A percentile compares a stretch with the other conserved stretches of the same genome.
Evolutionary conservation across 53 echinoderm and acorn worm species (phyloP).

Genomic region (Echinometra lucunter): DNA sequence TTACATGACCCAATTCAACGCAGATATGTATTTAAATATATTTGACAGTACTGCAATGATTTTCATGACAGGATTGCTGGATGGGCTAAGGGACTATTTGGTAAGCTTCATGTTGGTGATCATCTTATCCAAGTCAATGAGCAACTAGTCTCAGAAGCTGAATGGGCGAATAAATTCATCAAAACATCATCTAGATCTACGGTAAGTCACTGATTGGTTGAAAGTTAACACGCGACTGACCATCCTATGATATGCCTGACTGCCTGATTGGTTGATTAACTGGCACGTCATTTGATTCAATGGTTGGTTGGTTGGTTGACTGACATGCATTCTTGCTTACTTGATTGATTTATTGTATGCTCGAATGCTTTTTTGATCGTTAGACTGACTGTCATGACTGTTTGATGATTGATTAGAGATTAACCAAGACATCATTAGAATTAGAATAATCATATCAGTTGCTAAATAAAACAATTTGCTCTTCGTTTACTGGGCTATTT

Average conservation of each 20-base stretch:
- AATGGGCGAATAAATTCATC: slow-evolving; percentile 62
- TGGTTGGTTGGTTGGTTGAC: too few species aligned
- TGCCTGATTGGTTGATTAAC: too few species aligned
- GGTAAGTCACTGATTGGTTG: slow-evolving; percentile 30
- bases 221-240: background rate
- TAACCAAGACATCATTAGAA: too few species aligned
- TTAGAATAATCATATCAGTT: background rate
- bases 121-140: slow-evolving; percentile 61
- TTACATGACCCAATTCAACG: too few species aligned
- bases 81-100: background rate
- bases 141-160: slow-evolving; percentile 20
- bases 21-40: too few species aligned
- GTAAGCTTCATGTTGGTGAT: slow-evolving; percentile 59
- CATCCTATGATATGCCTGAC: background rate
- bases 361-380: too few species aligned
- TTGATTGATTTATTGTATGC: background rate
- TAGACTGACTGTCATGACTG: too few species aligned
- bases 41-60: too few species aligned
- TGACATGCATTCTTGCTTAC: too few species aligned
- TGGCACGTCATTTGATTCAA: too few species aligned
- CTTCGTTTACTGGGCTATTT: background rate
- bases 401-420: too few species aligned
- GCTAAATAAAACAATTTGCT: too few species aligned
- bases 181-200: slow-evolving; percentile 33
- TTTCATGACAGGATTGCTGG: slow-evolving; percentile 40